Percentiles rank a stretch among this genome's conserved stretches.
Evolutionary conservation across 2,797 vertebrate species (phyloP).

Genomic region (Oreochromis grahami): DNA sequence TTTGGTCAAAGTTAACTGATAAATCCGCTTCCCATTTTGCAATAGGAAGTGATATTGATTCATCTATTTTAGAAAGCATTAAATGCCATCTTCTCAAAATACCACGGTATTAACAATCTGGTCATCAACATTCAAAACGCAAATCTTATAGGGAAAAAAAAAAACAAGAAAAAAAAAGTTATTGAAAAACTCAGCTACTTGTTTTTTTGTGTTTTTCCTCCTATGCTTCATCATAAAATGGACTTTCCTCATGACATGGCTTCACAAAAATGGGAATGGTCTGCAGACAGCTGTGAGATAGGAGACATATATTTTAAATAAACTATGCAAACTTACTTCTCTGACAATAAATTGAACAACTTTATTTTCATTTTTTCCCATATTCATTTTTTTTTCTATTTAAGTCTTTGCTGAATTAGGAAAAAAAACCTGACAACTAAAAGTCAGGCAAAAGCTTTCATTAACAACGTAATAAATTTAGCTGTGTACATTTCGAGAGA

Average conservation of each 20-base stretch:
- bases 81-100: not conserved
- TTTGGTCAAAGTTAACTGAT: no score
- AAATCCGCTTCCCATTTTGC: no score
- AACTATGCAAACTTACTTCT: not conserved
- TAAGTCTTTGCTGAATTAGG: not conserved
- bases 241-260: not conserved
- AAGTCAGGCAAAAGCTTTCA: not conserved
- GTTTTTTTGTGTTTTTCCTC: not conserved
- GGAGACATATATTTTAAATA: not conserved
- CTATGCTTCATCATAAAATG: not conserved
- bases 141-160: not conserved
- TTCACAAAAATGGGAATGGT: not conserved
- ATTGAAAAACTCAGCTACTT: not conserved
- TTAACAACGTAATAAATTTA: not conserved
- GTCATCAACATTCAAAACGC: not conserved
- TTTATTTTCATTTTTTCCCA: not conserved
- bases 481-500: not conserved
- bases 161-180: not conserved
- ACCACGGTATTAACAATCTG: not conserved
- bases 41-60: no score
- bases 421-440: not conserved
- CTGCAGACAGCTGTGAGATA: not conserved
- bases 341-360: accelerated
- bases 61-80: no score
- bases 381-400: not conserved